Evolutionary conservation across 92 coral and sea anemone genomes (phyloP).

Genomic region (Pocillopora grandis): DNA sequence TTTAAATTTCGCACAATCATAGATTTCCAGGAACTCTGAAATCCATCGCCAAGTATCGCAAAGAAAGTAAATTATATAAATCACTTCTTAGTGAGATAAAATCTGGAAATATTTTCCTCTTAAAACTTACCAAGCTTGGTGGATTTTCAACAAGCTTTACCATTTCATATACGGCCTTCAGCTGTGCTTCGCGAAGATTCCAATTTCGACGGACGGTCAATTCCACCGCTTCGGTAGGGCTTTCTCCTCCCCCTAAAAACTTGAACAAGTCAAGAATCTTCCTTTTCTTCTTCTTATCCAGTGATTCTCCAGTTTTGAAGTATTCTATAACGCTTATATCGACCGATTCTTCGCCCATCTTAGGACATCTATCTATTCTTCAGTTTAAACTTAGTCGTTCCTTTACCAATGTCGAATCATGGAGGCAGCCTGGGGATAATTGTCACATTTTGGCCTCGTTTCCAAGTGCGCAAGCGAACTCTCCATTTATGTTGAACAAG

Average conservation of each 20-base stretch:
- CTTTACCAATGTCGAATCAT: too few relatives aligned
- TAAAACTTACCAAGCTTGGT: slow-evolving; percentile 30
- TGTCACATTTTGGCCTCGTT: too few relatives aligned
- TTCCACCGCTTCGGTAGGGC: slow-evolving; percentile 87
- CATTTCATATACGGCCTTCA: slow-evolving; percentile 69
- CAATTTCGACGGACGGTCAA: slow-evolving; percentile 82
- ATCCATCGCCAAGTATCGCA: not conserved
- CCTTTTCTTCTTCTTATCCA: slow-evolving; percentile 61
- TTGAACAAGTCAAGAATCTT: slow-evolving; percentile 63
- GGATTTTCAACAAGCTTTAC: slow-evolving; percentile 60
- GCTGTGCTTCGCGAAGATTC: slow-evolving; percentile 76
- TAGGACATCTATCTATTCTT: not conserved
- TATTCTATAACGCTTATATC: slow-evolving; percentile 26
- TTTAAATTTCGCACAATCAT: not conserved
- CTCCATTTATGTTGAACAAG: too few relatives aligned
- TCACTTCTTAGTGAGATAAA: not conserved
- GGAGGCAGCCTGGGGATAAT: too few relatives aligned
- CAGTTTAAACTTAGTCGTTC: too few relatives aligned
- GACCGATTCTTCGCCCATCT: slow-evolving; percentile 17
- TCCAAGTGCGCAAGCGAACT: too few relatives aligned
- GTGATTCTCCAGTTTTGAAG: slow-evolving; percentile 12
- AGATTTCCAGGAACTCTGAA: not conserved
- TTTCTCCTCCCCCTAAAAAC: slow-evolving; percentile 83
- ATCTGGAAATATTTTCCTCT: not conserved
- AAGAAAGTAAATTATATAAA: not conserved